A percentile compares a stretch with the other conserved stretches of the same genome.
Conservation (phyloP, 2,113 vertebrate genomes). For the Megaceryle torquata region DNA sequence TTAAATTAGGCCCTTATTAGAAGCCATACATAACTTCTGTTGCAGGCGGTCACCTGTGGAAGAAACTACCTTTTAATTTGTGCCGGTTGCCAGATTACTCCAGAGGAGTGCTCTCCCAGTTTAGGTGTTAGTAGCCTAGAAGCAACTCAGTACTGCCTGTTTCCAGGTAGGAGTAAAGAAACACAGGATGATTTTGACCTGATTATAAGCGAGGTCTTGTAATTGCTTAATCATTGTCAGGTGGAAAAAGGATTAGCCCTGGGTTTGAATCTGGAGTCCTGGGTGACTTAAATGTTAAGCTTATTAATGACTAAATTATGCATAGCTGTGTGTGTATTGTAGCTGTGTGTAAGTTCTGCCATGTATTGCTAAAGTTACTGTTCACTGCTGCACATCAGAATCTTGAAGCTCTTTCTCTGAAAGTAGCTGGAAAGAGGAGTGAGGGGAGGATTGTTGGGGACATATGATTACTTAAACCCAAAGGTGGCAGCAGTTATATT, state of each 20-base stretch:
- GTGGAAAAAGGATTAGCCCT: conserved; percentile 45
- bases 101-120: background rate
- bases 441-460: background rate
- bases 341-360: background rate
- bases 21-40: background rate
- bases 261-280: background rate
- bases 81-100: background rate
- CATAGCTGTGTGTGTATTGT: background rate
- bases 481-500: background rate
- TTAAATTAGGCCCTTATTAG: background rate
- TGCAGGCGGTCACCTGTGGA: background rate
- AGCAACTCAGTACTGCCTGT: background rate
- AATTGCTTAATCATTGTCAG: conserved; percentile 47
- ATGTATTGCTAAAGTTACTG: background rate
- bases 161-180: background rate
- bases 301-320: background rate
- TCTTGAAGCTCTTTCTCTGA: background rate
- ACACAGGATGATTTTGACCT: background rate
- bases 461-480: background rate
- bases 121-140: background rate
- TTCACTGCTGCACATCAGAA: background rate
- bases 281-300: background rate
- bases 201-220: background rate
- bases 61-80: background rate
- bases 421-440: background rate